Evolutionary conservation across 2,888 invertebrate species (phyloP), one percentile per base, ranked within the genome.

Genomic region (Lycophotia porphyrea): DNA sequence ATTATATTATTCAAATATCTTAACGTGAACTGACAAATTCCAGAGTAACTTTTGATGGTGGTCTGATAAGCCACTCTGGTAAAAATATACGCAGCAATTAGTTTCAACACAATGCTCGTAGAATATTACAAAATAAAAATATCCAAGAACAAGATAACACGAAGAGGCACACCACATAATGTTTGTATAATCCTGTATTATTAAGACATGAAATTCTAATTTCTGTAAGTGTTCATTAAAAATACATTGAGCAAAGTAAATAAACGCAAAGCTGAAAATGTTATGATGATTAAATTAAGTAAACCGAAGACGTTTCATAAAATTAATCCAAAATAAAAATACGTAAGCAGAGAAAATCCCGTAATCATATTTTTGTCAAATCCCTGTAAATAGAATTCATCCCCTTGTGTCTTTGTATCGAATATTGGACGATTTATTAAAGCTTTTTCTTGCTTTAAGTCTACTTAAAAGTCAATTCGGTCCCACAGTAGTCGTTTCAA

Each of bases 391-490:
- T 91, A 91, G 90, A 90, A 92, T 93, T 91, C 89, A 91, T 93
- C 90, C 90, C 87, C 89, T 93, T 93, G 92, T 94, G 93, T 91
- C 91, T 91, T 93, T 93, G 93, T 93, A 93, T 93, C 89, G 91
- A 92, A 93, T 91, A 92, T 93, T 93, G 90, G 88, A 91, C 92
- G 93, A 93, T 94, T 94, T 94, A 93, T 93, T 92, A 92, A 93
- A 93, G 93, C 91, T 93, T 93, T 94, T 93, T 93, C 91, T 91
- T 88, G 81, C 91, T 92, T 93, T 91, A 92, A 34, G 91, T 93
- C 94, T 93, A 93, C 93, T 95, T 95, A 94, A 93, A 93, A 94
- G 93, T 93, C 95, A 93, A 94, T 94, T 92, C 92, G 84, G 92
- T 89, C 91, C 86, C 87, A 88, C 87, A 89, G 91, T 91, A 91